Percentiles rank a stretch among this genome's conserved stretches.
phyloP scores from a whole-genome alignment of 2,113 vertebrate species.

The Guaruba guarouba region DNA sequence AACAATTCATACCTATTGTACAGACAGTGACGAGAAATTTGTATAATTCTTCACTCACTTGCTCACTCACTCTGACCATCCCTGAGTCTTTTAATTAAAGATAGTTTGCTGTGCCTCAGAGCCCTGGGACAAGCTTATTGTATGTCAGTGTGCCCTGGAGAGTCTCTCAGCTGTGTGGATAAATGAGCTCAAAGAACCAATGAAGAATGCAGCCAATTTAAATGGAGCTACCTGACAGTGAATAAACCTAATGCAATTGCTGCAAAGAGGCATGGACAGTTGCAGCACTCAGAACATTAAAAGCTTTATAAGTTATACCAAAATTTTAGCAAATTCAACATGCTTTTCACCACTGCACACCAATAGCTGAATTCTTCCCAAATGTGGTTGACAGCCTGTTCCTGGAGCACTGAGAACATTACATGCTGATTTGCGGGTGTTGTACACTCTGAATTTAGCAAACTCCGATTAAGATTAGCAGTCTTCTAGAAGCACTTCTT shows the following conservation, averaged over 20 bases:
- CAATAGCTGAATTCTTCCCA: not conserved
- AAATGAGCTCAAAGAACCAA: not conserved
- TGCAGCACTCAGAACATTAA: not conserved
- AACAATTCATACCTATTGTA: not conserved
- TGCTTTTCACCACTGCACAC: not conserved
- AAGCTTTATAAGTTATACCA: not conserved
- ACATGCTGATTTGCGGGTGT: not conserved
- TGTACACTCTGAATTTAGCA: not conserved
- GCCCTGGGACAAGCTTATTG: not conserved
- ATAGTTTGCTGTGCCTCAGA: accelerated
- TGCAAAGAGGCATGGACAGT: not conserved
- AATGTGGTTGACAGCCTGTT: not conserved
- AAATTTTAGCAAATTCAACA: not conserved
- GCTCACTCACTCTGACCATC: not conserved
- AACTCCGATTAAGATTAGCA: not conserved
- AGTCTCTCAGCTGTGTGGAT: not conserved
- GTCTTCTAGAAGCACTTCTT: not conserved
- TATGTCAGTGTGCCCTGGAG: accelerated
- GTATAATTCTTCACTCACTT: not conserved
- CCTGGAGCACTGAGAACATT: not conserved
- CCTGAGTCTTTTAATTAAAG: not conserved
- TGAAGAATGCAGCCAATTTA: not conserved
- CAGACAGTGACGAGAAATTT: not conserved
- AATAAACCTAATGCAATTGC: not conserved
- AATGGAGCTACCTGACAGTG: not conserved